Percentiles rank a stretch among this genome's conserved stretches.
Conservation (phyloP, 2,888 invertebrate genomes). For the Seladonia tumulorum region DNA sequence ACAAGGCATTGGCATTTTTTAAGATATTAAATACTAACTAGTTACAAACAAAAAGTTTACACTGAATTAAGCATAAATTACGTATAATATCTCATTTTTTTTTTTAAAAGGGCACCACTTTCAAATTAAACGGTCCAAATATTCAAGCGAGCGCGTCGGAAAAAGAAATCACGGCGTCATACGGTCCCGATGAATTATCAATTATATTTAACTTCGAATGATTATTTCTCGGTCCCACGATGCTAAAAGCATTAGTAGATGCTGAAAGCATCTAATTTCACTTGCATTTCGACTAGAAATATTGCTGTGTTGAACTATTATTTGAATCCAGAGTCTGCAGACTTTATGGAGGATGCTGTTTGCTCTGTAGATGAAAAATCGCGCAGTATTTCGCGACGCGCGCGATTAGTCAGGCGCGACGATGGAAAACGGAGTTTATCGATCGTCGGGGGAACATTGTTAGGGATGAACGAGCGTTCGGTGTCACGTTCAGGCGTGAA, state of each 20-base stretch:
- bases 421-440: not conserved
- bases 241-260: not conserved
- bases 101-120: too few relatives aligned
- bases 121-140: too few relatives aligned
- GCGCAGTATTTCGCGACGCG: not conserved
- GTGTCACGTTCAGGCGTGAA: not conserved
- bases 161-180: too few relatives aligned
- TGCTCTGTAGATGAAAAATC: not conserved
- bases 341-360: not conserved
- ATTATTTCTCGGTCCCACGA: not conserved
- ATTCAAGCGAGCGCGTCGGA: not conserved
- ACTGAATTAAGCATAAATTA: too few relatives aligned
- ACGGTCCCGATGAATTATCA: too few relatives aligned
- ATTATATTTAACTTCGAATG: not conserved
- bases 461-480: not conserved
- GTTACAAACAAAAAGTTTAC: too few relatives aligned
- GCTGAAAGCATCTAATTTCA: not conserved
- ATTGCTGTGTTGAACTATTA: not conserved
- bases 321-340: not conserved
- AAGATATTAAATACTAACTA: too few relatives aligned
- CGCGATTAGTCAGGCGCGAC: not conserved
- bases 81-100: too few relatives aligned
- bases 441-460: not conserved
- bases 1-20: too few relatives aligned
- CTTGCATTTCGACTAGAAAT: not conserved